phyloP scores from a whole-genome alignment of 2,888 invertebrate genomes.

The Autographa gamma region DNA sequence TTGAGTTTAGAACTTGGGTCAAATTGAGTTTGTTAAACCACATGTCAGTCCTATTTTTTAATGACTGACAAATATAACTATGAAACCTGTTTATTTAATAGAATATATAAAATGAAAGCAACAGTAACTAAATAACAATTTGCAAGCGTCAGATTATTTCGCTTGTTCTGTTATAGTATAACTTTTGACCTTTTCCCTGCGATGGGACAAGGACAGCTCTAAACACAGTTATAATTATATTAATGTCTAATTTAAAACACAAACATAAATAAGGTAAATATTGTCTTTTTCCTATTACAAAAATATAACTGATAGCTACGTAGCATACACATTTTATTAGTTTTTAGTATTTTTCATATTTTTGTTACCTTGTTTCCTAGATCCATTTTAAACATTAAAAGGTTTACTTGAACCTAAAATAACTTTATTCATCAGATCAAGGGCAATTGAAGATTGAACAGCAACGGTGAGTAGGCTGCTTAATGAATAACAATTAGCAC shows the following conservation, averaged over 20 bases:
- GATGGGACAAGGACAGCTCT: too few species aligned
- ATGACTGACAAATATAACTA: too few species aligned
- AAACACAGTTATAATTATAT: too few species aligned
- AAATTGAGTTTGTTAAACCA: too few species aligned
- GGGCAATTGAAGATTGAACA: neutral
- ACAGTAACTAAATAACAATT: too few species aligned
- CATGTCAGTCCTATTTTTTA: too few species aligned
- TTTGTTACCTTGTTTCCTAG: neutral
- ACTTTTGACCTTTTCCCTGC: neutral
- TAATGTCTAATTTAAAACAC: neutral
- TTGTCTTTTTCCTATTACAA: neutral
- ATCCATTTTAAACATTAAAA: neutral
- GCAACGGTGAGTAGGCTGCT: neutral
- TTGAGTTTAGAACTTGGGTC: too few species aligned
- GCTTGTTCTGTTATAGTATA: too few species aligned
- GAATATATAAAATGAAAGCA: too few species aligned
- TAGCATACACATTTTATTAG: neutral
- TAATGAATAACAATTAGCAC: slow-evolving; percentile 28
- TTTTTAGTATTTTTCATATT: neutral
- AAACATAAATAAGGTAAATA: neutral
- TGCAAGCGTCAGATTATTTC: too few species aligned
- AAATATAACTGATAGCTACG: neutral
- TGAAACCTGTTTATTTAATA: too few species aligned
- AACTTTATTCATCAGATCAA: neutral
- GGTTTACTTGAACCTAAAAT: neutral